Percentiles rank a stretch among this genome's conserved stretches.
Evolutionary conservation across 2,888 invertebrate genomes (phyloP).

Genomic region (Drosophila merina): DNA sequence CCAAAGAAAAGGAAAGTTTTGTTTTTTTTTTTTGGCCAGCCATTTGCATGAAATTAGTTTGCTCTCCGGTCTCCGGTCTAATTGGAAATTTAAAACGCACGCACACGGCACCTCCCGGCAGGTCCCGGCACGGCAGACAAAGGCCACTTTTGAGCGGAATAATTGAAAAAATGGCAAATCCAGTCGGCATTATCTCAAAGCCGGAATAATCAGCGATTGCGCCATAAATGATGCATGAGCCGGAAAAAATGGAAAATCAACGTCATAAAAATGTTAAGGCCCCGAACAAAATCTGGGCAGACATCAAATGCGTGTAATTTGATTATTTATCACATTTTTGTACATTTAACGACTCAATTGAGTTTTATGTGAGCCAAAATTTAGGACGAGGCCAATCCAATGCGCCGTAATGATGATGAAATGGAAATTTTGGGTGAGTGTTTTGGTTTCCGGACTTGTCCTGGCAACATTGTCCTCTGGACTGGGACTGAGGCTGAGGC

Average conservation of each 20-base stretch:
- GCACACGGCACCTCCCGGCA: slow-evolving; percentile 23
- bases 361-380: slow-evolving; percentile 66
- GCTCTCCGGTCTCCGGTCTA: slow-evolving; percentile 43
- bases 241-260: slow-evolving; percentile 14
- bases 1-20: slow-evolving; percentile 18
- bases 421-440: slow-evolving; percentile 24
- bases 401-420: slow-evolving; percentile 14
- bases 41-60: slow-evolving; percentile 70
- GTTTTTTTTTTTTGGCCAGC: slow-evolving; percentile 14
- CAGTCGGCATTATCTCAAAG: slow-evolving; percentile 42
- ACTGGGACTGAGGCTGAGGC: too few species aligned
- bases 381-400: neutral
- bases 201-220: slow-evolving; percentile 55
- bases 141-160: slow-evolving; percentile 33
- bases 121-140: neutral
- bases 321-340: slow-evolving; percentile 80
- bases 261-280: slow-evolving; percentile 46
- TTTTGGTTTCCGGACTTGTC: slow-evolving; percentile 22
- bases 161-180: slow-evolving; percentile 45
- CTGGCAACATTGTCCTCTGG: neutral
- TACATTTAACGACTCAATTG: slow-evolving; percentile 78
- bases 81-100: slow-evolving; percentile 67
- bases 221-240: slow-evolving; percentile 43
- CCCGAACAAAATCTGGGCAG: slow-evolving; percentile 52
- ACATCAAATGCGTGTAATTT: slow-evolving; percentile 76